phyloP scores from a whole-genome alignment of 2,113 vertebrate genomes.

The Sceloporus undulatus region DNA sequence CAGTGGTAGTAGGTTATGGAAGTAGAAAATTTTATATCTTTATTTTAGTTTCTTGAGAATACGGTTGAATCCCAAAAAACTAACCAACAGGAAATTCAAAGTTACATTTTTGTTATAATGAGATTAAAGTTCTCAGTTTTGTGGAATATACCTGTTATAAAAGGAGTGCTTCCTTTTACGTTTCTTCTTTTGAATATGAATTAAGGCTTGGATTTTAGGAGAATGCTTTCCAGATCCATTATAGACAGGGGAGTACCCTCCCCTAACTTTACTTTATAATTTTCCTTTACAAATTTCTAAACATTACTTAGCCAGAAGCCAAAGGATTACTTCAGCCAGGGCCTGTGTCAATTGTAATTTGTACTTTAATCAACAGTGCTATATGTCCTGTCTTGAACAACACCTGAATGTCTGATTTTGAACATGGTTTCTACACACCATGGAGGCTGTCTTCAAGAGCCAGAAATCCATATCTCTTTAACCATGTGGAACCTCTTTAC shows the following conservation, averaged over 20 bases:
- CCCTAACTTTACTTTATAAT: background rate
- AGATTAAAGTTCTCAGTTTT: background rate
- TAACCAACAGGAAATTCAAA: background rate
- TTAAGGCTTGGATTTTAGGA: background rate
- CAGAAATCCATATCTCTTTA: background rate
- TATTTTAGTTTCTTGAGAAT: slow-evolving; percentile 7
- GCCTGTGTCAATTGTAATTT: background rate
- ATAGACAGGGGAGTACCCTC: background rate
- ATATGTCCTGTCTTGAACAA: background rate
- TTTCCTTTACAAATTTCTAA: background rate
- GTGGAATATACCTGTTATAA: background rate
- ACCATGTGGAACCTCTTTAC: too few species aligned
- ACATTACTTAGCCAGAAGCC: background rate
- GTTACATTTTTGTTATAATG: background rate
- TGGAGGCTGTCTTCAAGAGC: background rate
- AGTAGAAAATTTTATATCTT: background rate
- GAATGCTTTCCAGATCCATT: background rate
- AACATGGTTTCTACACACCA: too few species aligned
- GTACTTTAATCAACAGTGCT: background rate
- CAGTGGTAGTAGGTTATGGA: background rate
- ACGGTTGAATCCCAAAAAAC: background rate
- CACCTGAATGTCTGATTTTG: background rate
- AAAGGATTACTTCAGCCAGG: too few species aligned
- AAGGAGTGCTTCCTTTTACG: background rate
- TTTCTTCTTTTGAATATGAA: background rate